phyloP scores from a whole-genome alignment of 2,888 invertebrate genomes.

The Lepidocyrtinus sp. region DNA sequence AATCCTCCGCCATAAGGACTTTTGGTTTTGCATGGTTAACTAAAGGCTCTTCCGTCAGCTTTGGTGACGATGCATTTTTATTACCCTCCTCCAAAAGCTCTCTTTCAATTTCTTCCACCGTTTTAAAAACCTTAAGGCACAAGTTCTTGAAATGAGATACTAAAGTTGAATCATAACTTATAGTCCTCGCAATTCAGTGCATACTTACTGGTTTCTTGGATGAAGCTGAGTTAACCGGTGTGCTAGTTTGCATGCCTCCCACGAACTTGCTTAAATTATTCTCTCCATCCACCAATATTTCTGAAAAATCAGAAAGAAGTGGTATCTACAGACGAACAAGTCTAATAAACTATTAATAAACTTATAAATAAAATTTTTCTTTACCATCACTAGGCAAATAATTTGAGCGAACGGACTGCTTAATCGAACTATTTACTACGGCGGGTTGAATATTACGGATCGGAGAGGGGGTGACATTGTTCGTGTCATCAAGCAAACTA shows the following conservation, averaged over 20 bases:
- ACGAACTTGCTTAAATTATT: constrained; percentile 49
- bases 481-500: constrained; percentile 33
- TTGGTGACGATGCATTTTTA: constrained; percentile 20
- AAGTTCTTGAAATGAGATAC: too few species aligned
- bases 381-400: constrained; percentile 5
- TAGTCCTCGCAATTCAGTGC: too few species aligned
- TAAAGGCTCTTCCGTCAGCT: background rate
- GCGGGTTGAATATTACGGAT: constrained; percentile 19
- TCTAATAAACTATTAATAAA: too few species aligned
- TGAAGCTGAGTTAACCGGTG: constrained; percentile 28
- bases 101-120: constrained; percentile 68
- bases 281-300: constrained; percentile 31
- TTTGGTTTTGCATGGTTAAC: constrained; percentile 50
- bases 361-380: too few species aligned
- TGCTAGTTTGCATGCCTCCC: constrained; percentile 39
- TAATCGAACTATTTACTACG: constrained; percentile 2
- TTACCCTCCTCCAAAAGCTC: constrained; percentile 63
- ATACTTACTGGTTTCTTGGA: constrained; percentile 42
- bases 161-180: too few species aligned
- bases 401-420: background rate
- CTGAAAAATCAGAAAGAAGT: too few species aligned
- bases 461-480: background rate
- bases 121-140: constrained; percentile 64
- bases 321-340: too few species aligned
- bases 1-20: constrained; percentile 66